Evolutionary conservation across 2,888 invertebrate species (phyloP).

Genomic region (Crepidodera aurea): DNA sequence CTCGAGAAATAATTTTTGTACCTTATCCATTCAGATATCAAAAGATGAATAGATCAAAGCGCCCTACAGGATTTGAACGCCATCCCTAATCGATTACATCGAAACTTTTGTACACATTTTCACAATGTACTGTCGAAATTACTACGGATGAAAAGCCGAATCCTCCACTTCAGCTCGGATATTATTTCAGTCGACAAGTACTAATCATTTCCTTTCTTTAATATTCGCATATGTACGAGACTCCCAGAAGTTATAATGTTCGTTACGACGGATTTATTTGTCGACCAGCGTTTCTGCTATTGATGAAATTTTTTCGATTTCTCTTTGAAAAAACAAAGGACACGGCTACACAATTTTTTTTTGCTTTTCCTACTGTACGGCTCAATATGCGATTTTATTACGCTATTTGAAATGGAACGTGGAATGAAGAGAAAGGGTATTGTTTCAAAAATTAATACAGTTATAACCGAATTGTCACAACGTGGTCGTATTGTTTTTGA

Average conservation of each 20-base stretch:
- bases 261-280: background rate
- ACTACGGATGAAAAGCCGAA: no score
- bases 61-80: no score
- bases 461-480: constrained; percentile 4
- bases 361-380: background rate
- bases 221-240: background rate
- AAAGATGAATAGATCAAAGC: no score
- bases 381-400: constrained; percentile 9
- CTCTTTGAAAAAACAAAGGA: background rate
- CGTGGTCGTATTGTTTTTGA: constrained; percentile 1
- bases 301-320: constrained; percentile 4
- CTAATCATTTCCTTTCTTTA: background rate
- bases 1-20: no score
- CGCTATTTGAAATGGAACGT: background rate
- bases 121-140: no score
- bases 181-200: background rate
- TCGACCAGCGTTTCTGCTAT: background rate
- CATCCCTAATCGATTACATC: no score
- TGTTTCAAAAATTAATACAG: constrained; percentile 3
- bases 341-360: constrained; percentile 5
- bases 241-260: background rate
- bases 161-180: no score
- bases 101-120: no score
- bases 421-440: background rate
- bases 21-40: no score